These are phyloP conservation scores for Rousettus madagascariensis DNA, from an alignment of 2,797 vertebrate genomes.

Conservation along the genomic window DNA sequence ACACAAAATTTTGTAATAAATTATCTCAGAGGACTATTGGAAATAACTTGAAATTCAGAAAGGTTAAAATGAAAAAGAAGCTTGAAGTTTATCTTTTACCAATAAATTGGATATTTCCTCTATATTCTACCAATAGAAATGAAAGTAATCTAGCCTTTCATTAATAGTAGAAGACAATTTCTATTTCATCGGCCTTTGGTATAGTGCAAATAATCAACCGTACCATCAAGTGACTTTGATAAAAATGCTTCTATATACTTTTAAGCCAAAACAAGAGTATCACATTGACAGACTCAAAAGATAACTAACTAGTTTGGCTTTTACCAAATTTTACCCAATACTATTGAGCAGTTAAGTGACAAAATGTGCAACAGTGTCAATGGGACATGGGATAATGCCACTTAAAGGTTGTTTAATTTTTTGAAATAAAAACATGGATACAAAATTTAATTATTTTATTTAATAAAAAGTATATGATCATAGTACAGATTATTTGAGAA, in stretches of 20 bases:
- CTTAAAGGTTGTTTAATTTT: not conserved
- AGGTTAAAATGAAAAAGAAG: not conserved
- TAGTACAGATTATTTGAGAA: not conserved
- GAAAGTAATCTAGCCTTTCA: not conserved
- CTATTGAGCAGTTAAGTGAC: not conserved
- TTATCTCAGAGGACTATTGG: not conserved
- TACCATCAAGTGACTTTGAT: not conserved
- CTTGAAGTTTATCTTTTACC: not conserved
- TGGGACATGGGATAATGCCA: not conserved
- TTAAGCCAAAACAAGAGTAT: not conserved
- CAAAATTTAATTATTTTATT: not conserved
- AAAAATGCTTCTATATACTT: not conserved
- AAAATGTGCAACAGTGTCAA: not conserved
- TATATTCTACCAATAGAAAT: not conserved
- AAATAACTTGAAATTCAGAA: slow-evolving; percentile 40
- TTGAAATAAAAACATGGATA: not conserved
- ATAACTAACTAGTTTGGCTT: not conserved
- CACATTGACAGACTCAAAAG: not conserved
- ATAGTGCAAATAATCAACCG: not conserved
- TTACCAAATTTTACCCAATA: not conserved
- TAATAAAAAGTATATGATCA: not conserved
- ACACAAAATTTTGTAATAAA: slow-evolving; percentile 1
- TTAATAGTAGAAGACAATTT: not conserved
- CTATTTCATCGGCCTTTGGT: not conserved
- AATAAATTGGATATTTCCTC: not conserved